phyloP scores from a whole-genome alignment of 1,140 invertebrate genomes.

The Drosophila ercepeae region DNA sequence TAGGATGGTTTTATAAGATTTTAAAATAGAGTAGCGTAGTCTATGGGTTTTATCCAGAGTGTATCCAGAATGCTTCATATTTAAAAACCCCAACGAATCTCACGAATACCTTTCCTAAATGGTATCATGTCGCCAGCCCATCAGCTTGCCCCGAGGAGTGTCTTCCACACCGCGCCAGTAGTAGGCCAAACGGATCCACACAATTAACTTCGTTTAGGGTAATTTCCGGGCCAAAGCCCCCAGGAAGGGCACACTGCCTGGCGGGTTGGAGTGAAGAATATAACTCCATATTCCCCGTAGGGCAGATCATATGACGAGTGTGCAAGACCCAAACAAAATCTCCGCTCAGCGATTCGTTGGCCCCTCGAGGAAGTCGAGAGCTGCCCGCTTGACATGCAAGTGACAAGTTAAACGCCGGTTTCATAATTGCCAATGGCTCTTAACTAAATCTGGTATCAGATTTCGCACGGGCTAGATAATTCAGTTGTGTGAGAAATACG shows the following conservation, averaged over 20 bases:
- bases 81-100: not conserved
- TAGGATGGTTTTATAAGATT: not conserved
- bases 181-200: conserved; percentile 45
- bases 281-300: not conserved
- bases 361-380: conserved; percentile 4
- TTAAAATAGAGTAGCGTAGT: no score
- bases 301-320: conserved; percentile 10
- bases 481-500: conserved; percentile 38
- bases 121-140: conserved; percentile 27
- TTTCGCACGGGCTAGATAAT: conserved; percentile 53
- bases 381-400: conserved; percentile 25
- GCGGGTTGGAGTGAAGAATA: not conserved
- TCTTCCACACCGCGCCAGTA: conserved; percentile 11
- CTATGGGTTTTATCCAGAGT: no score
- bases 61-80: no score
- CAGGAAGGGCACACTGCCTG: not conserved
- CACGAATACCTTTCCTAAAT: conserved; percentile 15
- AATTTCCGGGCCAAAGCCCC: conserved; percentile 32
- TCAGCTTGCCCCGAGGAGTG: conserved; percentile 28
- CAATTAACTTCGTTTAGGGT: conserved; percentile 44
- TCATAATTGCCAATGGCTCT: conserved; percentile 69
- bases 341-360: conserved; percentile 4
- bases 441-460: conserved; percentile 69
- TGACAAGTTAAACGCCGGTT: conserved; percentile 73
- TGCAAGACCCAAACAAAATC: conserved; percentile 5